Percentiles rank a stretch among this genome's conserved stretches.
Conservation (phyloP, 1,140 invertebrate species). For the Papilio helenus region DNA sequence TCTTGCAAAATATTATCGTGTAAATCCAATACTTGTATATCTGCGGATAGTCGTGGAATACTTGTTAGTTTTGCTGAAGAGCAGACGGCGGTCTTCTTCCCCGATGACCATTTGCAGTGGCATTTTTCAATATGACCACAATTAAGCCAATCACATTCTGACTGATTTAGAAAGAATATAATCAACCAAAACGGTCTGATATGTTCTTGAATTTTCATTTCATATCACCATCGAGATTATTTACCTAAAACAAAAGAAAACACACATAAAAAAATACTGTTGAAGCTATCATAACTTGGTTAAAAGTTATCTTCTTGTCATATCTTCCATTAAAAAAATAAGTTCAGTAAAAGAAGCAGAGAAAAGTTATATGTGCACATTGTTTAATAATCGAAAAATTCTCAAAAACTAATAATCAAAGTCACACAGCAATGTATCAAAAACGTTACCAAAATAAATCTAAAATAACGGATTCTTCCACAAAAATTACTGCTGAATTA, state of each 20-base stretch:
- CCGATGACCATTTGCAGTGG: slow-evolving; percentile 94
- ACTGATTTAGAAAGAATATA: slow-evolving; percentile 61
- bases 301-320: too few relatives aligned
- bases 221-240: slow-evolving; percentile 61
- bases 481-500: slow-evolving; percentile 12
- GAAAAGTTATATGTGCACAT: too few relatives aligned
- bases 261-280: too few relatives aligned
- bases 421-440: neutral
- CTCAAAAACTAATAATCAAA: too few relatives aligned
- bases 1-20: slow-evolving; percentile 89
- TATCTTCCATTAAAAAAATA: too few relatives aligned
- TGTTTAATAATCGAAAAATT: too few relatives aligned
- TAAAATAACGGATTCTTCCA: slow-evolving; percentile 12
- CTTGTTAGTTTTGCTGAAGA: slow-evolving; percentile 87
- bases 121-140: slow-evolving; percentile 88
- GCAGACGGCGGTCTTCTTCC: slow-evolving; percentile 93
- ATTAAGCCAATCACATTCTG: slow-evolving; percentile 88
- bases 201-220: slow-evolving; percentile 70
- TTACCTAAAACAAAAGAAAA: slow-evolving; percentile 68
- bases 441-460: neutral
- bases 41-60: slow-evolving; percentile 89
- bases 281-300: too few relatives aligned
- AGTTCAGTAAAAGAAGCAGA: too few relatives aligned
- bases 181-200: slow-evolving; percentile 62
- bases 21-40: slow-evolving; percentile 93